These are phyloP conservation scores for Clitarchus hookeri DNA, from an alignment of 2,888 invertebrate species.

Conservation along the genomic window DNA sequence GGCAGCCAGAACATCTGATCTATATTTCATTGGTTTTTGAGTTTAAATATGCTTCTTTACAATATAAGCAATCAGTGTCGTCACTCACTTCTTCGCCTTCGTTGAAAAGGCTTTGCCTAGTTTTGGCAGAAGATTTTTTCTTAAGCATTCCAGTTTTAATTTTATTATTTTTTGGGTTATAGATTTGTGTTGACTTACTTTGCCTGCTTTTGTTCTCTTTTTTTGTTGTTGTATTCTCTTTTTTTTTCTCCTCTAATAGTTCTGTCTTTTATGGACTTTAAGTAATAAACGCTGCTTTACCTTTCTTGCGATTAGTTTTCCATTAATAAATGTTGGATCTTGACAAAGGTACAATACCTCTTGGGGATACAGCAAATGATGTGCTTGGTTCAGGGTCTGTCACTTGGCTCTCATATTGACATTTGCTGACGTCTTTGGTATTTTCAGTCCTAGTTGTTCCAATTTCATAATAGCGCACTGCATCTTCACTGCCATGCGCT, in stretches of 20 bases:
- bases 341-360: neutral
- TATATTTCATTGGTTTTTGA: slow-evolving; percentile 14
- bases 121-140: neutral
- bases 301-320: neutral
- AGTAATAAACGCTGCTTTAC: slow-evolving; percentile 12
- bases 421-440: neutral
- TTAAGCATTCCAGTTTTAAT: neutral
- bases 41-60: slow-evolving; percentile 16
- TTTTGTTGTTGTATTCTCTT: neutral
- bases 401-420: neutral
- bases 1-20: neutral
- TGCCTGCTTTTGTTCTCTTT: neutral
- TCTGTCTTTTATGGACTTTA: neutral
- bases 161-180: neutral
- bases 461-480: neutral
- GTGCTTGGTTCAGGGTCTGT: neutral
- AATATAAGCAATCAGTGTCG: slow-evolving; percentile 5
- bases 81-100: neutral
- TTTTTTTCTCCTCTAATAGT: slow-evolving; percentile 9
- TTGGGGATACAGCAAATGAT: neutral
- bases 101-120: slow-evolving; percentile 10
- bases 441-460: neutral
- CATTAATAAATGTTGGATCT: neutral
- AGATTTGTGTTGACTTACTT: neutral
- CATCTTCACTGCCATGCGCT: neutral